Base-by-base conservation (phyloP, 2,888 invertebrate species). In the Autographa gamma region DNA sequence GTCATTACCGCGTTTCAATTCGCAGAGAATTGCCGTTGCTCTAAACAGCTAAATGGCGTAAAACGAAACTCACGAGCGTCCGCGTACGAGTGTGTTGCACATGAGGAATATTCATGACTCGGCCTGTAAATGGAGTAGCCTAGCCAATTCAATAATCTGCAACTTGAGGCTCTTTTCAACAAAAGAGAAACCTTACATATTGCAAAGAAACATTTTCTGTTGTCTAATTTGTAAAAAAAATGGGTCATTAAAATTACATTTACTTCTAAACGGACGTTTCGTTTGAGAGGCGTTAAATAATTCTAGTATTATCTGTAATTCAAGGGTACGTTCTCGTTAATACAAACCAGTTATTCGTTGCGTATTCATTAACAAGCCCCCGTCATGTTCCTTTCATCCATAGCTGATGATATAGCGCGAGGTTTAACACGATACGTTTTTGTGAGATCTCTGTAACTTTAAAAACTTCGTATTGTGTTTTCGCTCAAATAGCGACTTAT, bases 1-100 rank as follows among this genome's bases (percentile, higher is more conserved):
- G 92, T 89, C 91, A 93, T 93, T 94, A 93, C 91, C 89, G 88
- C 90, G 92, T 92, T 94, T 92, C 93, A 92, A 92, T 92, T 90
- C 91, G 89, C 86, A 77, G 74, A 84, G 89, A 88, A 91, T 87
- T 88, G 90, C 88, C 81, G 86, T 87, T 86, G 89, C 86, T 89
- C 89, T 92, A 91, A 92, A 91, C 93, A 91, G 90, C 87, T 91
- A 91, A 92, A 92, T 89, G 88, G 89, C 89, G 89, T 90, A 91
- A 92, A 93, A 92, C 89, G 89, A 92, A 90, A 91, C 89, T 81
- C 82, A 84, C 84, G 84, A 85, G 79, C 84, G 79, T 73, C 81
- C 77, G 79, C 85, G 81, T 80, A 83, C 85, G 86, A 88, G 88
- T 87, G 85, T 90, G 90, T 87, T 87, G 86, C 87, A 88, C 86